Evolutionary conservation across 2,888 invertebrate species (phyloP), one percentile per base, ranked within the genome.

Genomic region (Creontiades dilutus): DNA sequence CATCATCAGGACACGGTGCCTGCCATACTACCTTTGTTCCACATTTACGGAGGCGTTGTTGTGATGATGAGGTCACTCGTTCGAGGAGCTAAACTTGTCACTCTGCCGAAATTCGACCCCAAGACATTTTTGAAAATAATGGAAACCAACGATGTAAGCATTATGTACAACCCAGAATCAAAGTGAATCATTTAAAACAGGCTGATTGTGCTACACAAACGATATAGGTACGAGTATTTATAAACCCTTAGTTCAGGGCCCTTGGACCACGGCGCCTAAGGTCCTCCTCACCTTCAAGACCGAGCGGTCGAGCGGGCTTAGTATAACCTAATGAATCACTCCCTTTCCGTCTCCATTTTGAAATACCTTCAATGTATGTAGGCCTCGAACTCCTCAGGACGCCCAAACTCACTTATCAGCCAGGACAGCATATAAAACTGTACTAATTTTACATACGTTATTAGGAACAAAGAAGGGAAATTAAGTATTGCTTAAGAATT

Each of bases 21-120:
- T 23, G 95, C 95, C 0, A 95, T 96, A 0, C 94, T 97, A 12
- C 97, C 97, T 3, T 96, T 96, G 93, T 97, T 96, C 93, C 97
- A 97, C 93, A 96, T 96, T 91, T 97, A 96, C 93, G 97, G 97
- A 1, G 95, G 96, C 93, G 96, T 96, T 92, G 95, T 95, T 5
- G 94, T 96, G 68, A 93, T 96, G 92, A 95, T 96, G 92, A 94
- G 95, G 87, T 94, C 94, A 46, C 93, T 96, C 3, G 93, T 93
- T 87, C 92, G 94, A 87, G 96, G 96, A 12, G 94, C 94, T 46
- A 95, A 96, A 91, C 90, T 96, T 3, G 94, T 96, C 0, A 95
- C 96, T 0, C 94, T 97, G 91, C 96, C 96, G 0, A 95, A 95
- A 92, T 98, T 98, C 93, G 96, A 96, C 12, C 95, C 96, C 0